Base-by-base conservation (phyloP, 2,888 invertebrate genomes). In the Volucella bombylans region DNA sequence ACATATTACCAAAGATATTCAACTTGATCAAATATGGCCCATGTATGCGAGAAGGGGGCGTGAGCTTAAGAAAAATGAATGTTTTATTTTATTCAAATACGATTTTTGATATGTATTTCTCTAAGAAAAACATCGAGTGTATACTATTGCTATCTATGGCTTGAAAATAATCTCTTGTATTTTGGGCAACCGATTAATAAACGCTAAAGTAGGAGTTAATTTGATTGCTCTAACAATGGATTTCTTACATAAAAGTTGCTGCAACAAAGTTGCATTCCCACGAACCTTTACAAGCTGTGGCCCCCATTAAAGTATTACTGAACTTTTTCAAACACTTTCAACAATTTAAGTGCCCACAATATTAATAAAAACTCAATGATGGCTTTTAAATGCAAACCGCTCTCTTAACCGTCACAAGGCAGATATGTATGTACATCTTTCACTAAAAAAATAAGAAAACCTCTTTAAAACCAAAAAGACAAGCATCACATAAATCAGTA, bases 401-500 rank as follows among this genome's bases (percentile, higher is more conserved):
- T 50, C 65, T 23, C 49, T 9, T 12, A 18, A 54, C 54, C 54
- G 31, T 41, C 61, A 54, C 67, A 67, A 52, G 41, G 47, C 47
- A 73, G 38, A 47, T 18, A 41, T 49, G 65, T 65, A 65, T 57
- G 41, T 52, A 18, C 50, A 18, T 52, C 14, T 18, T 43, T 50
- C 59, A 54, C 14, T 23, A n/a, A 31, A 64, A 47, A 15, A 10
- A n/a, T 61, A 52, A 41, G 59, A 73, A 55, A 69, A 69, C 54
- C 12, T 52, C 12, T 31, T 31, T 31, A 31, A 31, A 6, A 31
- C 31, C 4, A 11, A 57, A 61, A 65, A 67, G 43, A 45, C 50
- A 80, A 80, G 62, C 57, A 45, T 77, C 68, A 76, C 85, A 77
- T 85, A 85, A 85, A 85, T 85, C 80, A 85, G 68, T 71, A 72